Base-by-base conservation (phyloP, 2,888 invertebrate species). In the Incurvaria masculella region DNA sequence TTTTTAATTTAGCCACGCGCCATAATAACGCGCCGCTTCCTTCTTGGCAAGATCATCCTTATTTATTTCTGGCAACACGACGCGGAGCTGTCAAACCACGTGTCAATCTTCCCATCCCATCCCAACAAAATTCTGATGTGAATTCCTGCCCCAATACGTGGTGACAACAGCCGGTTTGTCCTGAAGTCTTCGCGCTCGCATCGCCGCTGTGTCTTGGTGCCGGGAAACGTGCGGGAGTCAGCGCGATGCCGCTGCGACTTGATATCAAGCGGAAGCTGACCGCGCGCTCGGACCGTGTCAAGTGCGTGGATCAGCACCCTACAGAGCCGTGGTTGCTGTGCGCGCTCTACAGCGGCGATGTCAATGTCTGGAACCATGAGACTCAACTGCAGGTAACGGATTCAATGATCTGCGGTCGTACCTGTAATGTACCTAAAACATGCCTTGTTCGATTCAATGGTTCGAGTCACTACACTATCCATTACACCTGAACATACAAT, bases 361-460 rank as follows among this genome's bases (percentile, higher is more conserved):
- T 98, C 59, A 97, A 99, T 81, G 93, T 99, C 63, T 99, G 98
- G 97, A 98, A 99, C 69, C 91, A 94, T 76, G 98, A 99, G 68
- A 93, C 91, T 52, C 97, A 97, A 70, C 86, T 88, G 60, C 82
- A 93, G 57, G 91, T 93, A 33, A 8, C 8, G 8, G 14, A 4
- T 33, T 23, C 23, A 5, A 23, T 23, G 6, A 5, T 6, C 23
- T 23, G 23, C 23, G 10, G n/a, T n/a, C n/a, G n/a, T n/a, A n/a
- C n/a, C n/a, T n/a, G n/a, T n/a, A n/a, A n/a, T n/a, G n/a, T n/a
- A n/a, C n/a, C n/a, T n/a, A n/a, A n/a, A n/a, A n/a, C n/a, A n/a
- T n/a, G n/a, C n/a, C n/a, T n/a, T n/a, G n/a, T n/a, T n/a, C n/a
- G n/a, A n/a, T n/a, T n/a, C n/a, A n/a, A n/a, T n/a, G n/a, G n/a